Evolutionary conservation across 2,888 invertebrate species (phyloP).

Genomic region (Meteorus cinctellus): DNA sequence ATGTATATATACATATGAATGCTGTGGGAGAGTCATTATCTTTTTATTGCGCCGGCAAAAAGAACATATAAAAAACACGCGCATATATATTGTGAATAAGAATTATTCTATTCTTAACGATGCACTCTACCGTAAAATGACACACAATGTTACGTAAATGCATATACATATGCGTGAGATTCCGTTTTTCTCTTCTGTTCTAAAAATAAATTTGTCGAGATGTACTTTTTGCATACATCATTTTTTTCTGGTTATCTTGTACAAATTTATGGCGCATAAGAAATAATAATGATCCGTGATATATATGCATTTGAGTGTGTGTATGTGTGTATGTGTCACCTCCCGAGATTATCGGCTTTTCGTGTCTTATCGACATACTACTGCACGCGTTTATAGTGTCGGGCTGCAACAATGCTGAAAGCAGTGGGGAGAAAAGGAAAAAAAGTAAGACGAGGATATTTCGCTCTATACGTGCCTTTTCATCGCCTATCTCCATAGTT

Average conservation of each 20-base stretch:
- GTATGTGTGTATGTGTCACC: not conserved
- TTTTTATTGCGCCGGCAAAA: not conserved
- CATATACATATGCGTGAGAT: conserved; percentile 16
- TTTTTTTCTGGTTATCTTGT: conserved; percentile 19
- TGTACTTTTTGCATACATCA: not conserved
- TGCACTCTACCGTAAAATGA: conserved; percentile 22
- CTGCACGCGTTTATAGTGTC: conserved; percentile 6
- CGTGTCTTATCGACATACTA: conserved; percentile 61
- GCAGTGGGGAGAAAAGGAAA: not conserved
- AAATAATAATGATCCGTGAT: not conserved
- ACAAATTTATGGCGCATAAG: conserved; percentile 4
- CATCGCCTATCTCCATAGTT: not conserved
- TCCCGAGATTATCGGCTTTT: conserved; percentile 53
- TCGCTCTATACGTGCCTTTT: not conserved
- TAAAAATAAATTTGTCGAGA: conserved; percentile 10
- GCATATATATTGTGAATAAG: not conserved
- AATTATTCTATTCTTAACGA: conserved; percentile 24
- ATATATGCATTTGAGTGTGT: not conserved
- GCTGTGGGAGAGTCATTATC: conserved; percentile 18
- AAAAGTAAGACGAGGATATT: conserved; percentile 3
- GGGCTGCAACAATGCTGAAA: not conserved
- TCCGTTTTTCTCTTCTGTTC: not conserved
- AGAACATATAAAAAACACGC: conserved; percentile 2
- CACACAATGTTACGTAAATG: conserved; percentile 20
- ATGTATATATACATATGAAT: not conserved